Conservation (phyloP, 2,888 invertebrate species). For the Eilema caniola region DNA sequence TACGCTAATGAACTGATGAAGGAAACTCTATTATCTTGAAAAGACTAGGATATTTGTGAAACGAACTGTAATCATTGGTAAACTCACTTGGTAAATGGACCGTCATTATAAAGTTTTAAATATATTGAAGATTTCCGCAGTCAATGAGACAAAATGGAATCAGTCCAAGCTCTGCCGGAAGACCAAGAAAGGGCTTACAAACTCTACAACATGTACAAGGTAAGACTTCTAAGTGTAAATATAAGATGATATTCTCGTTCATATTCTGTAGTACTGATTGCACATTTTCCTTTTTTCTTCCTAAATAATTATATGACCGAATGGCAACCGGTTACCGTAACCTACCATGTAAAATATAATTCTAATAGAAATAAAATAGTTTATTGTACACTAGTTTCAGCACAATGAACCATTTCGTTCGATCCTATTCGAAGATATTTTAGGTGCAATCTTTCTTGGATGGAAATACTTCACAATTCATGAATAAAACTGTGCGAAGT, state of each 20-base stretch:
- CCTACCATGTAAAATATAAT: not conserved
- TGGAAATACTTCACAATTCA: no score
- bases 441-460: not conserved
- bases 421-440: not conserved
- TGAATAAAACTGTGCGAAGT: no score
- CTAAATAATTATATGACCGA: not conserved
- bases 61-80: constrained; percentile 31
- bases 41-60: constrained; percentile 28
- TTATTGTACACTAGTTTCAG: not conserved
- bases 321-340: not conserved
- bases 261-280: no score
- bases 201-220: constrained; percentile 82
- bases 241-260: not conserved
- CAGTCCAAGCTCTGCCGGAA: constrained; percentile 68
- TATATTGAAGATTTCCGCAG: constrained; percentile 56
- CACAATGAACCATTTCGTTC: not conserved
- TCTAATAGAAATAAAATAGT: no score
- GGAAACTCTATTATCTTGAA: not conserved
- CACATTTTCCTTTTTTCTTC: not conserved
- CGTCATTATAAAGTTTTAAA: constrained; percentile 54
- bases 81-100: constrained; percentile 71
- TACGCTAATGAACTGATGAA: not conserved
- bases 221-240: constrained; percentile 47
- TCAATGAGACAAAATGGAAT: constrained; percentile 74
- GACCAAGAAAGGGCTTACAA: constrained; percentile 79